phyloP scores from a whole-genome alignment of 2,797 vertebrate species.

The Adrianichthys oophorus region DNA sequence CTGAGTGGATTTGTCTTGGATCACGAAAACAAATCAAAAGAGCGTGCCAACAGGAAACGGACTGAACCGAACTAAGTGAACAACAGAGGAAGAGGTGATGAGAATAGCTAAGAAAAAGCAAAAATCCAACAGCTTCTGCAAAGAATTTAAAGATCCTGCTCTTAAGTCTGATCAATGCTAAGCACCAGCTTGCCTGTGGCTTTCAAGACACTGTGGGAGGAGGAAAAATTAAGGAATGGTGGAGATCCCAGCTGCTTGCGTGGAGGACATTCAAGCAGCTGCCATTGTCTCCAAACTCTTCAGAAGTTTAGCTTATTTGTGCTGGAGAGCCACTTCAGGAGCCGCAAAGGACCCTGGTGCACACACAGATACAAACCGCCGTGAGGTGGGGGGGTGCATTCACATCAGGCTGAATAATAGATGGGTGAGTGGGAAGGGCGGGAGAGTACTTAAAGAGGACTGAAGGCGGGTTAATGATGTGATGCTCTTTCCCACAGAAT shows the following conservation, averaged over 20 bases:
- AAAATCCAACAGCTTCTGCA: neutral
- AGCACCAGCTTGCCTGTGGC: neutral
- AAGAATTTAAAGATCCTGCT: neutral
- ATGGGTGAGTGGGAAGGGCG: slow-evolving; percentile 45
- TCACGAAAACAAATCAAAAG: slow-evolving; percentile 6
- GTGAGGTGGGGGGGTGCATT: slow-evolving; percentile 25
- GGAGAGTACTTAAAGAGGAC: slow-evolving; percentile 28
- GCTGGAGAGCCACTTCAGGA: slow-evolving; percentile 56
- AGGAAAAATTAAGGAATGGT: neutral
- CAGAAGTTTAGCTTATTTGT: slow-evolving; percentile 60
- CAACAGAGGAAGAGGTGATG: too few relatives aligned
- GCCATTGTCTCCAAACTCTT: slow-evolving; percentile 52
- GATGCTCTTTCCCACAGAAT: neutral
- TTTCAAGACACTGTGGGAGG: slow-evolving; percentile 3
- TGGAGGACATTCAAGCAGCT: slow-evolving; percentile 5
- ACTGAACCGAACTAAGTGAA: neutral
- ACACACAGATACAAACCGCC: slow-evolving; percentile 4
- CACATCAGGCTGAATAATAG: slow-evolving; percentile 40
- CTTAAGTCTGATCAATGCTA: neutral
- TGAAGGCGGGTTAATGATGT: slow-evolving; percentile 37
- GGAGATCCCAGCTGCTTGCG: slow-evolving; percentile 26
- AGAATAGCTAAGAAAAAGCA: neutral
- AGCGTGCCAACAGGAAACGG: neutral
- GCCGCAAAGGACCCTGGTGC: slow-evolving; percentile 48
- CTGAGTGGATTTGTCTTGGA: neutral